Evolutionary conservation across 2,797 vertebrate species (phyloP).

Genomic region (Craterocephalus amniculus): DNA sequence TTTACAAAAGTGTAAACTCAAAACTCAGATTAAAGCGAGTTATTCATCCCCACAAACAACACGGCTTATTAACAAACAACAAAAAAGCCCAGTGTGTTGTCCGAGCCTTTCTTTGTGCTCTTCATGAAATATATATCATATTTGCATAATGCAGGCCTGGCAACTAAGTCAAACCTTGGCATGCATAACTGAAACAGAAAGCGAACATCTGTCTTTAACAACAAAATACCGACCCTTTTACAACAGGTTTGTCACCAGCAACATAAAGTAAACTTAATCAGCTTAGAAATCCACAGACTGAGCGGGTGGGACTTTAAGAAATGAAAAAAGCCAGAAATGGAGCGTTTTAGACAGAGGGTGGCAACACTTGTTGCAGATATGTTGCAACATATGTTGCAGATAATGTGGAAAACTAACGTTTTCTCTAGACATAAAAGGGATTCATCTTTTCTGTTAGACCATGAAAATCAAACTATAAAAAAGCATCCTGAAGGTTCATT

Average conservation of each 20-base stretch:
- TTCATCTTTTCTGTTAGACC: too few relatives aligned
- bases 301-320: not conserved
- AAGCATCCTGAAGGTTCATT: too few relatives aligned
- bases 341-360: not conserved
- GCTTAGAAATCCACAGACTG: not conserved
- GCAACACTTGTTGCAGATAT: too few relatives aligned
- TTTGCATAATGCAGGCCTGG: not conserved
- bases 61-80: not conserved
- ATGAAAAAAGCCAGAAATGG: not conserved
- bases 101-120: not conserved
- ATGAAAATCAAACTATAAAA: too few relatives aligned
- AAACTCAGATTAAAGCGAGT: not conserved
- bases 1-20: not conserved
- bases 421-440: too few relatives aligned
- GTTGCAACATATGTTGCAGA: too few relatives aligned
- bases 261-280: not conserved
- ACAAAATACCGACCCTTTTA: too few relatives aligned
- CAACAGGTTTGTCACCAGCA: too few relatives aligned
- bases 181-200: not conserved
- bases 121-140: not conserved
- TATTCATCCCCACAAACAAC: not conserved
- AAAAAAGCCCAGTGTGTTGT: not conserved
- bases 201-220: not conserved
- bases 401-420: too few relatives aligned
- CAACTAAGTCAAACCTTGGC: not conserved